Base-by-base conservation (phyloP, 1,140 invertebrate species). In the Parasteatoda tepidariorum region DNA sequence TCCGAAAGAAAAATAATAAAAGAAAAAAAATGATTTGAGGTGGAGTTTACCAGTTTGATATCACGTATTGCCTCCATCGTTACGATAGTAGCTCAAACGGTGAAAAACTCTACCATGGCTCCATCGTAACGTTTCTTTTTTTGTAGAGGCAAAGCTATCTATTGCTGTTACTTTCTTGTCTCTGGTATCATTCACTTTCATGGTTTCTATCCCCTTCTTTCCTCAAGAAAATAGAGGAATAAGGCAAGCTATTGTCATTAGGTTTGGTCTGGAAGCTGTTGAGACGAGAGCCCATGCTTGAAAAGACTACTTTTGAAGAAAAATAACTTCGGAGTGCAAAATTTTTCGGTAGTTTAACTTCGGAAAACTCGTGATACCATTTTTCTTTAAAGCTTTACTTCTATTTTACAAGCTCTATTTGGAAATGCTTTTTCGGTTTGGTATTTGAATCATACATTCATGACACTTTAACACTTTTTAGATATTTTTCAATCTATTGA, bases 171-270 rank as follows among this genome's bases (percentile, higher is more conserved):
- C 73, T 64, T 48, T 64, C 59, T 64, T 62, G 34, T 26, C 74
- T 76, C 41, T 31, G 66, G 62, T 66, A 66, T 66, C 62, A 71
- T 13, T 71, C 26, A 18, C 26, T n/a, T n/a, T n/a, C n/a, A 18
- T 9, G 68, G 68, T 30, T 31, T 71, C 68, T 30, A 31, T 48
- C 57, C 30, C 30, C 55, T n/a, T 26, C 31, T 61, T 61, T 33
- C 59, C 61, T 13, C 26, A 24, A n/a, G 71, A 74, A 48, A 76
- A 64, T 64, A 76, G 61, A 76, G 59, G 26, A 48, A 76, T 41
- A 76, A 48, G 24, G 30, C 18, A 34, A 62, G 74, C 30, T 76
- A 76, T 64, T 76, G 61, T 64, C 74, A 76, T 76, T 41, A 64
- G 59, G 34, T 64, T 66, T 55, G 24, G 59, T 30, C 59, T 64